Conservation (phyloP, 2,113 vertebrate species). For the Istiophorus platypterus region DNA sequence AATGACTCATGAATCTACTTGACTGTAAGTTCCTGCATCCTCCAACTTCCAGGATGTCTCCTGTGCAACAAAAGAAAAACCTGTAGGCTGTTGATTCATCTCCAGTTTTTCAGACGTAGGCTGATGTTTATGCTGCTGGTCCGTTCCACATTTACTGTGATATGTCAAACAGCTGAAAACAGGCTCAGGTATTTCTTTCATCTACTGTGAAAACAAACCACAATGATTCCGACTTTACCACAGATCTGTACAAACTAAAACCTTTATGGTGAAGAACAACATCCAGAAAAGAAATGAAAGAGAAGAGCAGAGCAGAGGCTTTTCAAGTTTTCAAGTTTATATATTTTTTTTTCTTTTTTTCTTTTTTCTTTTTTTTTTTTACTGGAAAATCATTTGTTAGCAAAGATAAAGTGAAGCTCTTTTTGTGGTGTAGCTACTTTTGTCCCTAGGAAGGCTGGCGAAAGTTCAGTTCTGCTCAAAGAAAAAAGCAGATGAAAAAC, state of each 20-base stretch:
- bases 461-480: conserved; percentile 22
- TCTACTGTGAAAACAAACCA: conserved; percentile 83
- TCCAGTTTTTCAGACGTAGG: conserved; percentile 46
- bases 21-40: conserved; percentile 18
- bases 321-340: conserved; percentile 28
- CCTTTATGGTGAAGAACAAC: background rate
- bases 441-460: background rate
- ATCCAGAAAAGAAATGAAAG: conserved; percentile 1
- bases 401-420: conserved; percentile 2
- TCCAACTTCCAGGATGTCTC: conserved; percentile 13
- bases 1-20: conserved; percentile 24
- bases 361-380: too few species aligned
- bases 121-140: conserved; percentile 62
- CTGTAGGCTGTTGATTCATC: conserved; percentile 30
- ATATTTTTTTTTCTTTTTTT: too few species aligned
- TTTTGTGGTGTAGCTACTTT: conserved; percentile 8
- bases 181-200: conserved; percentile 84
- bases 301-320: background rate
- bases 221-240: conserved; percentile 38
- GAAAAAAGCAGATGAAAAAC: conserved; percentile 7
- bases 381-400: conserved; percentile 48
- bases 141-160: conserved; percentile 70
- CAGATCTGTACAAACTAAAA: conserved; percentile 29
- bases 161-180: conserved; percentile 71
- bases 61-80: conserved; percentile 36